phyloP scores from a whole-genome alignment of 1,140 invertebrate species.

The Euborellia annulipes region DNA sequence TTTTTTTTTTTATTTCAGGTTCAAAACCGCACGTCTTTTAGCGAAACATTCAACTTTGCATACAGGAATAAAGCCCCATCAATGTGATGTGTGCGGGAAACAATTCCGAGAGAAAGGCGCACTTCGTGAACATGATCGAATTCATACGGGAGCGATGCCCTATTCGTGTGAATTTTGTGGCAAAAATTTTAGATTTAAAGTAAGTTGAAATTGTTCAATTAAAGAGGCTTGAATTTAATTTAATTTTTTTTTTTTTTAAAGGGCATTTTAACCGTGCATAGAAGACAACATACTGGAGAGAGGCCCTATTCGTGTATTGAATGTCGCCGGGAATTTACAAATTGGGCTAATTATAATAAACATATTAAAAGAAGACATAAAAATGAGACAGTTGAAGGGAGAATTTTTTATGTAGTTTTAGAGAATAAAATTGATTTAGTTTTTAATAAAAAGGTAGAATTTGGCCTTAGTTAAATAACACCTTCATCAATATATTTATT shows the following conservation, averaged over 20 bases:
- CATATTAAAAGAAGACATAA: constrained; percentile 10
- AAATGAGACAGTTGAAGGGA: too few species aligned
- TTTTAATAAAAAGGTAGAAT: too few species aligned
- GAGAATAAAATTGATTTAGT: too few species aligned
- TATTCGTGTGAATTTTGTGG: constrained; percentile 8
- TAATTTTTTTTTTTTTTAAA: constrained; percentile 15
- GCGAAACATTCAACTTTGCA: constrained; percentile 10
- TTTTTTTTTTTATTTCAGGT: constrained; percentile 1
- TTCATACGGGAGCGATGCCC: constrained; percentile 6
- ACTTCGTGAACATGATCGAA: constrained; percentile 9
- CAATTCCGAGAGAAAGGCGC: constrained; percentile 19
- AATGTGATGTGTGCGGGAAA: constrained; percentile 27
- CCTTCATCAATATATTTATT: too few species aligned
- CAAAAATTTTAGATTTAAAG: too few species aligned
- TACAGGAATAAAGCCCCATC: constrained; percentile 25
- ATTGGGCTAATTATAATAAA: constrained; percentile 12
- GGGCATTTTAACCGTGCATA: constrained; percentile 8
- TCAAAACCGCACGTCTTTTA: constrained; percentile 11
- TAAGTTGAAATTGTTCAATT: too few species aligned
- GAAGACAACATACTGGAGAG: constrained; percentile 10
- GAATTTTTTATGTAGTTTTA: too few species aligned
- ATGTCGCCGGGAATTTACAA: constrained; percentile 10
- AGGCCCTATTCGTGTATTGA: constrained; percentile 10
- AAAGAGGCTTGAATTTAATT: too few species aligned
- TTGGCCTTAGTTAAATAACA: too few species aligned